Conservation (phyloP, 2,113 vertebrate genomes). For the Crocuta crocuta region DNA sequence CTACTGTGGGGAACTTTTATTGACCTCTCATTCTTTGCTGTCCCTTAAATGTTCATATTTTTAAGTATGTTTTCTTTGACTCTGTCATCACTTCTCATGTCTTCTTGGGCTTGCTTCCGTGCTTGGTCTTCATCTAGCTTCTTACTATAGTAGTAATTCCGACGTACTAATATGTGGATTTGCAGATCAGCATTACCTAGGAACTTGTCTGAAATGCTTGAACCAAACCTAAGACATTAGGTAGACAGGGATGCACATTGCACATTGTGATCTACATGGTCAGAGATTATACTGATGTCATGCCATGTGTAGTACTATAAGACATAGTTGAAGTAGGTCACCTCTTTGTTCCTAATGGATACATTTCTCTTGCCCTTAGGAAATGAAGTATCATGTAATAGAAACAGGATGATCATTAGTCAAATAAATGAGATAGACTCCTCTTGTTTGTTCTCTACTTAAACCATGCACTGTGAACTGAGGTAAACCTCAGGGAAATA, state of each 20-base stretch:
- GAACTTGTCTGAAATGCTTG: not conserved
- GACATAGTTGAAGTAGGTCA: not conserved
- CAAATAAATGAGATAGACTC: not conserved
- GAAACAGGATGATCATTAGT: not conserved
- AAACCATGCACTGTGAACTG: not conserved
- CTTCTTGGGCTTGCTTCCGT: not conserved
- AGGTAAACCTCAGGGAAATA: not conserved
- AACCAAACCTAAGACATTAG: not conserved
- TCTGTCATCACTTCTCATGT: not conserved
- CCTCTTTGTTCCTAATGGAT: not conserved
- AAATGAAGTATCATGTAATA: not conserved
- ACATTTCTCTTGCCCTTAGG: not conserved
- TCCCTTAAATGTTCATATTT: not conserved
- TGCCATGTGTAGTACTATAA: not conserved
- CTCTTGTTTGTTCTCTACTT: conserved; percentile 21
- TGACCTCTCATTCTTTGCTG: not conserved
- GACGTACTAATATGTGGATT: not conserved
- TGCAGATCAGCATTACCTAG: not conserved
- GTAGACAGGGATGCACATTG: not conserved
- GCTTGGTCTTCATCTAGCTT: not conserved
- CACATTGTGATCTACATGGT: not conserved
- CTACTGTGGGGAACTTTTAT: not conserved
- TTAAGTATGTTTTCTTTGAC: not conserved
- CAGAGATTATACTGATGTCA: not conserved
- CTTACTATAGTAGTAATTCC: not conserved